A percentile compares a stretch with the other conserved stretches of the same genome.
These are phyloP conservation scores for Luidia sarsii DNA, from an alignment of 53 echinoderm and acorn worm genomes.

Conservation along the genomic window DNA sequence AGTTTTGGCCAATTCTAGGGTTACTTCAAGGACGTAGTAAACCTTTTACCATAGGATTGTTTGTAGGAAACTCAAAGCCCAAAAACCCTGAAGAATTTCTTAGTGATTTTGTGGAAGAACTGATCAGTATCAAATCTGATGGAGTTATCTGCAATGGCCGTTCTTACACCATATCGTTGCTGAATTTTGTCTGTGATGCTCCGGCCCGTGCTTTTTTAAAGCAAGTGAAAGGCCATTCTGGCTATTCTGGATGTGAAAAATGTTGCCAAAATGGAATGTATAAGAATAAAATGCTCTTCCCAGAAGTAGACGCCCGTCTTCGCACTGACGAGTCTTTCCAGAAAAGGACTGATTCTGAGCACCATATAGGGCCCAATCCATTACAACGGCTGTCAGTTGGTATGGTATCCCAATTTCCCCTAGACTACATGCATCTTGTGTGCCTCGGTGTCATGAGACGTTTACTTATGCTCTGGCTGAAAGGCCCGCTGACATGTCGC, in stretches of 20 bases:
- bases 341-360: conserved; percentile 44
- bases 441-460: conserved; percentile 63
- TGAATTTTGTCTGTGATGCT: conserved; percentile 62
- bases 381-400: conserved; percentile 39
- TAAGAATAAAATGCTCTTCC: conserved; percentile 41
- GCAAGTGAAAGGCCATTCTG: conserved; percentile 55
- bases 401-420: conserved; percentile 57
- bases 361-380: conserved; percentile 54
- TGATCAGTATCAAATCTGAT: not conserved
- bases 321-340: conserved; percentile 49
- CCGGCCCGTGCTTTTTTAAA: conserved; percentile 67
- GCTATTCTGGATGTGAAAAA: conserved; percentile 60
- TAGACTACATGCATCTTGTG: conserved; percentile 74
- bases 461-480: conserved; percentile 59
- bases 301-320: conserved; percentile 37
- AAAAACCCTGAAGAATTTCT: conserved; percentile 18
- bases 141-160: not conserved
- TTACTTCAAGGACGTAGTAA: not conserved
- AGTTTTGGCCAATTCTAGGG: conserved; percentile 65
- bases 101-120: conserved; percentile 21
- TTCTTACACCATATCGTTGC: not conserved
- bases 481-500: conserved; percentile 61
- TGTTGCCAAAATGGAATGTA: conserved; percentile 50
- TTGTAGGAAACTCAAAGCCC: conserved; percentile 51
- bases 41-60: conserved; percentile 57